phyloP scores from a whole-genome alignment of 2,113 vertebrate species.

The Syngnathus floridae region DNA sequence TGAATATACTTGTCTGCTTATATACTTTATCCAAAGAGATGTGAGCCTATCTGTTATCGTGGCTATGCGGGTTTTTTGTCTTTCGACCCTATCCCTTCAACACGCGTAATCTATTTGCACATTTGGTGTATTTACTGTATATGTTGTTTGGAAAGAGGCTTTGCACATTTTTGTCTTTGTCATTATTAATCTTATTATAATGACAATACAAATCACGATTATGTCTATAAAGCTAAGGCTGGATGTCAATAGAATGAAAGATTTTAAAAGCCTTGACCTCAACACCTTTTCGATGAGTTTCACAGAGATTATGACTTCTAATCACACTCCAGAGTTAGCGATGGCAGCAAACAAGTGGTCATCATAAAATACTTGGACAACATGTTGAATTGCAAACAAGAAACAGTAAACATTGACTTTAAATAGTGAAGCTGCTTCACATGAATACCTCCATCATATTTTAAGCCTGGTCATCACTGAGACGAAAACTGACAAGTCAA shows the following conservation, averaged over 20 bases:
- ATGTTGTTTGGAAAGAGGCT: conserved; percentile 14
- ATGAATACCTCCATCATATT: conserved; percentile 15
- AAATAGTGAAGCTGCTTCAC: conserved; percentile 15
- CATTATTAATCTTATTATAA: background rate
- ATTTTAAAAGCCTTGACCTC: background rate
- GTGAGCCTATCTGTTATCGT: too few species aligned
- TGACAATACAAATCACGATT: conserved; percentile 7
- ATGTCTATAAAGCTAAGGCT: background rate
- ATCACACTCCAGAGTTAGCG: background rate
- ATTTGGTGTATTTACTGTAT: conserved; percentile 6
- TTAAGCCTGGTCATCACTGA: conserved; percentile 20
- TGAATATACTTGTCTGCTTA: too few species aligned
- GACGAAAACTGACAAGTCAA: conserved; percentile 38
- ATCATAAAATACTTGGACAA: background rate
- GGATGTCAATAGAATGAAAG: background rate
- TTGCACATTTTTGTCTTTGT: background rate
- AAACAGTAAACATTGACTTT: conserved; percentile 3
- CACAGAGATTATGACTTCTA: background rate
- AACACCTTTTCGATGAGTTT: background rate
- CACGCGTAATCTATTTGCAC: conserved; percentile 13
- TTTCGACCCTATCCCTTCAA: too few species aligned
- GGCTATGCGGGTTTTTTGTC: too few species aligned
- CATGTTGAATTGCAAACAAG: background rate
- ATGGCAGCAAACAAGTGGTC: background rate
- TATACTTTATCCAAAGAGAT: too few species aligned